phyloP scores from a whole-genome alignment of 2,888 invertebrate genomes.

The Ferdinandea cuprea region DNA sequence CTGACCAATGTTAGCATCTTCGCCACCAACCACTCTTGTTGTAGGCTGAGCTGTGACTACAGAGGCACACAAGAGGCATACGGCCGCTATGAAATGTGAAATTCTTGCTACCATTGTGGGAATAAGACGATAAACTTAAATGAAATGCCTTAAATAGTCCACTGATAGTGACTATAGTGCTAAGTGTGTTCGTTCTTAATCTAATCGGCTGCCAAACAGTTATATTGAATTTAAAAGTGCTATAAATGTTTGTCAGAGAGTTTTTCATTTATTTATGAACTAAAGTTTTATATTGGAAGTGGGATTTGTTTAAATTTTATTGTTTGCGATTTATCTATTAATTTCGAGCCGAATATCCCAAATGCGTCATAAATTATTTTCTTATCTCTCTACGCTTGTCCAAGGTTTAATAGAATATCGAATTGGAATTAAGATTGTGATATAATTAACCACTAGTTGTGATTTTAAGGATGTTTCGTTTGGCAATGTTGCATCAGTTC shows the following conservation, averaged over 20 bases:
- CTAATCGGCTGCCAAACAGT: slow-evolving; percentile 29
- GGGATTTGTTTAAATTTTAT: no score
- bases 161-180: background rate
- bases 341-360: no score
- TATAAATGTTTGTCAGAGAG: background rate
- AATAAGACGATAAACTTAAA: background rate
- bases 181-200: slow-evolving; percentile 3
- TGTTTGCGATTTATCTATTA: no score
- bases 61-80: slow-evolving; percentile 36
- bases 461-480: no score
- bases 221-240: background rate
- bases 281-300: no score
- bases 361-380: no score
- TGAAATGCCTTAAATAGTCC: slow-evolving; percentile 35
- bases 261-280: background rate
- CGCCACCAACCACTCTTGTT: slow-evolving; percentile 79
- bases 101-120: slow-evolving; percentile 36
- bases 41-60: slow-evolving; percentile 36
- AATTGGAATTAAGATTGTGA: no score
- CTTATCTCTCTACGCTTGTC: no score
- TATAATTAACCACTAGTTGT: no score
- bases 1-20: slow-evolving; percentile 78
- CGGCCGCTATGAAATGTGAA: slow-evolving; percentile 21
- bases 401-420: no score
- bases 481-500: no score